A percentile compares a stretch with the other conserved stretches of the same genome.
Evolutionary conservation across 2,888 invertebrate species (phyloP).

Genomic region (Phaonia tiefii): DNA sequence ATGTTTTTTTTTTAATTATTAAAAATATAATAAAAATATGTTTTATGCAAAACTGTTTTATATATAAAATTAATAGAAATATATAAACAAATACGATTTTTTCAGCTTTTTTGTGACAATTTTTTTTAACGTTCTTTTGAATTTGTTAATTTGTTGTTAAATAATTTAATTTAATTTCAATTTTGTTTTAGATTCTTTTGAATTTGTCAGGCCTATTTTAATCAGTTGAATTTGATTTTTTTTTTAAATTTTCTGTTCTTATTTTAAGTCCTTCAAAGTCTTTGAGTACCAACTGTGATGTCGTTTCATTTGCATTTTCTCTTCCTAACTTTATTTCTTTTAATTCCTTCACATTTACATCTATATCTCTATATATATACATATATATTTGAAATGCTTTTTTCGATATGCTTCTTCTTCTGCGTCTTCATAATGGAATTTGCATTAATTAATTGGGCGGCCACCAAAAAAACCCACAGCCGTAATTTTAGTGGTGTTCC

Average conservation of each 20-base stretch:
- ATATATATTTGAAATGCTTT: conserved; percentile 42
- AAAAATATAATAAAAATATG: no score
- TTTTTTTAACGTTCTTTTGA: no score
- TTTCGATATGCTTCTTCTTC: conserved; percentile 64
- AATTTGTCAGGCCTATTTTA: no score
- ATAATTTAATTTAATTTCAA: no score
- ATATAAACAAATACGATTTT: no score
- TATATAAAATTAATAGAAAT: no score
- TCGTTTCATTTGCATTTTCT: conserved; percentile 13
- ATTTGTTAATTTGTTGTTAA: no score
- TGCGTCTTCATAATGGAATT: conserved; percentile 60
- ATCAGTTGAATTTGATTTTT: background rate
- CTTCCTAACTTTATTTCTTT: conserved; percentile 40
- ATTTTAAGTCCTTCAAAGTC: background rate
- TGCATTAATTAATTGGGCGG: conserved; percentile 20
- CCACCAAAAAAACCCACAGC: conserved; percentile 51
- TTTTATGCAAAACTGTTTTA: no score
- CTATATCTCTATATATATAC: conserved; percentile 1
- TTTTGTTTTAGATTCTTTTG: no score
- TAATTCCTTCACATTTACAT: conserved; percentile 21
- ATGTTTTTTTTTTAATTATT: no score
- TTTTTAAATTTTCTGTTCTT: background rate
- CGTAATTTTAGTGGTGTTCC: conserved; percentile 80
- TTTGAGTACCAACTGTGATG: background rate
- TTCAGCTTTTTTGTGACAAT: no score